phyloP scores from a whole-genome alignment of 1,140 invertebrate genomes.

The Neoseiulus cucumeris region DNA sequence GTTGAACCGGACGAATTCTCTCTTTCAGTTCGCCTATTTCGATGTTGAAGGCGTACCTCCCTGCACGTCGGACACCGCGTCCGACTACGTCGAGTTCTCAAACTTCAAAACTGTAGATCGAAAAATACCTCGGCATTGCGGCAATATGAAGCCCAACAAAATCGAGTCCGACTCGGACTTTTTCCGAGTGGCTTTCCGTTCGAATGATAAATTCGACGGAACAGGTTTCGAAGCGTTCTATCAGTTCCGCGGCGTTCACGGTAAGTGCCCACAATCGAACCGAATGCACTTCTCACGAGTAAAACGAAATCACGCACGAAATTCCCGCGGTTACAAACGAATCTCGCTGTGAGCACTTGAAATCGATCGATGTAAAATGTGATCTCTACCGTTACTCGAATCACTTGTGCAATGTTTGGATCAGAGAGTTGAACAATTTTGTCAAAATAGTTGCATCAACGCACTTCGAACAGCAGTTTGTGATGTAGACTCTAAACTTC shows the following conservation, averaged over 20 bases:
- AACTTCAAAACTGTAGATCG: slow-evolving; percentile 69
- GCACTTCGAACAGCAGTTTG: no score
- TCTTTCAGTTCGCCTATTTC: slow-evolving; percentile 58
- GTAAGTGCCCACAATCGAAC: no score
- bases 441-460: no score
- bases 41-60: slow-evolving; percentile 73
- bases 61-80: slow-evolving; percentile 65
- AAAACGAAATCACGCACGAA: background rate
- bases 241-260: slow-evolving; percentile 39
- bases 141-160: slow-evolving; percentile 28
- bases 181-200: slow-evolving; percentile 79
- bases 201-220: slow-evolving; percentile 74
- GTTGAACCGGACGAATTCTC: background rate
- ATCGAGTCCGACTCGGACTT: slow-evolving; percentile 72
- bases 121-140: slow-evolving; percentile 66
- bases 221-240: slow-evolving; percentile 81
- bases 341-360: no score
- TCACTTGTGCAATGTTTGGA: no score
- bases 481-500: no score
- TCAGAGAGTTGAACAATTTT: no score
- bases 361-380: no score
- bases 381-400: no score
- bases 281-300: background rate
- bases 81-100: slow-evolving; percentile 82
- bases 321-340: no score